Base-by-base conservation (phyloP, 2,113 vertebrate species). In the Parus major region DNA sequence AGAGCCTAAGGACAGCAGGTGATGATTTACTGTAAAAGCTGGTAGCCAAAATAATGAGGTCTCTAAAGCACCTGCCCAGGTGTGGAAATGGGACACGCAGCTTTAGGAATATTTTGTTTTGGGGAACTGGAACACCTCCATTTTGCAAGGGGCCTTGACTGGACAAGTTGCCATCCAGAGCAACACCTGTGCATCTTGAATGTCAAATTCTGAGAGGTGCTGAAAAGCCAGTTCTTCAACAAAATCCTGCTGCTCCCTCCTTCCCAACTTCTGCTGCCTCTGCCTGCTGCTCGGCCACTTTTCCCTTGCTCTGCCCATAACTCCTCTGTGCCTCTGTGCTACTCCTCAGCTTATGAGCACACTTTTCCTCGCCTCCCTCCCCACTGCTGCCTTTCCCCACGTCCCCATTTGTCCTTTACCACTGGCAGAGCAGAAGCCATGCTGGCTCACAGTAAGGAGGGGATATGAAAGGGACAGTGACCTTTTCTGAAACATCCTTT, bases 391-490 rank as follows among this genome's bases (percentile, higher is more conserved):
- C 68, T 91, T 79, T 94, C 55, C 82, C 49, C 49, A 24, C 82
- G 71, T 64, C 68, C n/a, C 55, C 8, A 1, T 89, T 93, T 96
- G 60, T 90, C 82, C 44, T 95, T 89, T 92, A 75, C 64, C 79
- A 75, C 1, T 76, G 72, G 83, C 92, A 92, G 90, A 88, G 68
- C 60, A 92, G 84, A 91, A 96, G 79, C 76, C 84, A 75, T 1
- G 5, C 86, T 95, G 93, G 86, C 77, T 97, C 96, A 91, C 96
- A 97, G 97, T 61, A 69, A 96, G 97, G 39, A 93, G 20, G 31
- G 17, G 59, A 91, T 95, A 90, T 95, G 82, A 97, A 97, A 95
- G 31, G 79, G 95, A 96, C 79, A 86, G 56, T 96, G 96, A 97
- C 96, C 97, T 97, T 97, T 97, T 90, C 90, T 85, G 57, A 95